Evolutionary conservation across 2,113 vertebrate species (phyloP).

Genomic region (Danio rerio): GRCz12tu NC_133182.1:37399501-37400000

Average conservation of each 20-base stretch:
- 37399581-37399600: conserved; percentile 61
- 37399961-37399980: no score
- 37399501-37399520: conserved; percentile 70
- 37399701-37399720: conserved; percentile 71
- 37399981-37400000: no score
- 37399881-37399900: no score
- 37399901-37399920: no score
- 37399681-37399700: conserved; percentile 46
- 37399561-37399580: conserved; percentile 68
- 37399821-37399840: no score
- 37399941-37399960: no score
- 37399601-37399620: conserved; percentile 30
- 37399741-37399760: conserved; percentile 50
- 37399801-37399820: no score
- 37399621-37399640: conserved; percentile 40
- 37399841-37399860: no score
- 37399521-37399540: conserved; percentile 65
- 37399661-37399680: conserved; percentile 50
- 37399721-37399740: conserved; percentile 73
- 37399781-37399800: no score
- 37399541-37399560: conserved; percentile 70
- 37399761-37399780: no score
- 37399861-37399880: no score
- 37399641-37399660: neutral
- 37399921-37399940: no score